Conservation (phyloP, 1,140 invertebrate species). For the Sycobia sp. region DNA sequence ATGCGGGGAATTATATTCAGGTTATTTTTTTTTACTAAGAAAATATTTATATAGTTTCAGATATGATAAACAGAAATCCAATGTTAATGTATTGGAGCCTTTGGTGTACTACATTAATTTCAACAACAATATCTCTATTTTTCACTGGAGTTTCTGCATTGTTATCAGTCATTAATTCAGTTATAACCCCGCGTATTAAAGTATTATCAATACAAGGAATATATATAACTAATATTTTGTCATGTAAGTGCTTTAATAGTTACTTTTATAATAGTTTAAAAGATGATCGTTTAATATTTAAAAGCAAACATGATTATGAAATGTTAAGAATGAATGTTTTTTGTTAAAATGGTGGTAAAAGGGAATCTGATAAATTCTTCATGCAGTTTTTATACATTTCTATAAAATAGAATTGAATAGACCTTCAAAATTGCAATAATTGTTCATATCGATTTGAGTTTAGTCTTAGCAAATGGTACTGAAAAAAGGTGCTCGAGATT, state of each 20-base stretch:
- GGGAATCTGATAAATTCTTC: no score
- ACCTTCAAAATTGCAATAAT: no score
- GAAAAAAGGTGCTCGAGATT: no score
- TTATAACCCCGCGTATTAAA: conserved; percentile 74
- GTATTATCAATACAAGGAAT: conserved; percentile 78
- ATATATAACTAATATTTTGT: conserved; percentile 77
- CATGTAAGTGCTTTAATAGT: conserved; percentile 66
- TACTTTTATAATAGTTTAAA: not conserved
- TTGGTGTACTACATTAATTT: conserved; percentile 74
- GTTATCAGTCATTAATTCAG: conserved; percentile 79
- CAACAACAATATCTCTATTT: conserved; percentile 69
- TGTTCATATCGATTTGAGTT: no score
- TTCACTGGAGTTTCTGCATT: conserved; percentile 72
- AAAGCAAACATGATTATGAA: not conserved
- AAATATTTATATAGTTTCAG: conserved; percentile 68
- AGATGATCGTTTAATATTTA: not conserved
- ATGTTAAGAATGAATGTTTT: not conserved
- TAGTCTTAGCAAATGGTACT: no score
- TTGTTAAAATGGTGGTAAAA: not conserved
- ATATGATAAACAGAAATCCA: conserved; percentile 67
- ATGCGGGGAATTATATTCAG: no score
- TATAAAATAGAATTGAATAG: no score
- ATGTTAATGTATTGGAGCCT: conserved; percentile 73
- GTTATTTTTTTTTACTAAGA: no score
- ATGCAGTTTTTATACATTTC: no score